Evolutionary conservation across 2,797 vertebrate genomes (phyloP).

Genomic region (Atherinosoma microstoma): DNA sequence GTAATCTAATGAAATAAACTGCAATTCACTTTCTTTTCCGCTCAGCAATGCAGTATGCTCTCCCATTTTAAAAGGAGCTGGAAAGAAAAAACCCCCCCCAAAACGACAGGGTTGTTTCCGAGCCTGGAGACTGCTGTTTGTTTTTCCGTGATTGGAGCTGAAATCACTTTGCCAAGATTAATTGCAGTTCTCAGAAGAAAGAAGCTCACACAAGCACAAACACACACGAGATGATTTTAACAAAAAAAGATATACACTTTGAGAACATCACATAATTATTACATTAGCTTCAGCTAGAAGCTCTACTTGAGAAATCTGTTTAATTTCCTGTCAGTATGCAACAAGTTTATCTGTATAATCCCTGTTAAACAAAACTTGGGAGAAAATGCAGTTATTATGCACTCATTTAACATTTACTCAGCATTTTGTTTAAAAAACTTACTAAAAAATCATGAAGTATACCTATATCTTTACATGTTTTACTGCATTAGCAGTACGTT

Average conservation of each 20-base stretch:
- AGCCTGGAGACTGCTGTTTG: conserved; percentile 64
- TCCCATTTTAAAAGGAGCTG: conserved; percentile 41
- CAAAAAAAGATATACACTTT: conserved; percentile 2
- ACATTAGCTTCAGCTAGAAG: neutral
- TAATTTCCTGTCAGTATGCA: neutral
- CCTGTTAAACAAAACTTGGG: conserved; percentile 1
- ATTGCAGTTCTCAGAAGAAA: conserved; percentile 31
- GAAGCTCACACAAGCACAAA: conserved; percentile 14
- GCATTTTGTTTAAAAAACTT: neutral
- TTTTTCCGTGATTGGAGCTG: conserved; percentile 70
- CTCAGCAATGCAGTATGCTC: conserved; percentile 47
- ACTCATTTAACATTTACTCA: neutral
- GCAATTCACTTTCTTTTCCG: conserved; percentile 47
- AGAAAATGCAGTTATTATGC: neutral
- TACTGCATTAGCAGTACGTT: neutral
- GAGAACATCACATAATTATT: conserved; percentile 6
- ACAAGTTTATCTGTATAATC: neutral
- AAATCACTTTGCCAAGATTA: conserved; percentile 56
- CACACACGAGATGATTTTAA: conserved; percentile 1
- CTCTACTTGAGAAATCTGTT: neutral
- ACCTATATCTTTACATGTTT: neutral
- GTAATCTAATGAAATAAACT: conserved; percentile 69
- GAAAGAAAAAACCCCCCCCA: neutral
- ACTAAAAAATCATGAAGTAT: neutral
- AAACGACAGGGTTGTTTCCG: conserved; percentile 54